Evolutionary conservation across 2,888 invertebrate genomes (phyloP).

Genomic region (Lymantria dispar): DNA sequence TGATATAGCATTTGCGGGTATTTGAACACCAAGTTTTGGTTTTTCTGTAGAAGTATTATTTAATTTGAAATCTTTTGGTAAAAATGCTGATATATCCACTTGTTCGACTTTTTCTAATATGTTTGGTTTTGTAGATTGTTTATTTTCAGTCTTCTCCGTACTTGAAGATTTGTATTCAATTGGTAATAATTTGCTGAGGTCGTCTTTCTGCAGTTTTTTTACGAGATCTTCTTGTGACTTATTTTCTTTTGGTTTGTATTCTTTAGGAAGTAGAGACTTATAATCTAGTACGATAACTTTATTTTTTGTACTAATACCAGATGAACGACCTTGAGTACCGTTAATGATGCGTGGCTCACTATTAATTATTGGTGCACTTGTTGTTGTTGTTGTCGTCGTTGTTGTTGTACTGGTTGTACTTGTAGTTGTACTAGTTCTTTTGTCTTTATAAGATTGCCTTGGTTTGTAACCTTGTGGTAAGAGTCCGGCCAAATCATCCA

Average conservation of each 20-base stretch:
- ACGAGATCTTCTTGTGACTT: conserved; percentile 63
- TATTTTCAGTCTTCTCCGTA: conserved; percentile 49
- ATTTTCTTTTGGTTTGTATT: conserved; percentile 74
- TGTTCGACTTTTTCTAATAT: conserved; percentile 54
- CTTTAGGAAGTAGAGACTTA: conserved; percentile 78
- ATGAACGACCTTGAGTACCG: conserved; percentile 74
- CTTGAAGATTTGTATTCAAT: conserved; percentile 83
- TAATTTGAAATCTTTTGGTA: conserved; percentile 85
- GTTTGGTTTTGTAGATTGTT: conserved; percentile 50
- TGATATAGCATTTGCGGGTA: conserved; percentile 47
- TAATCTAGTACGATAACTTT: conserved; percentile 81
- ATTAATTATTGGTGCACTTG: conserved; percentile 34
- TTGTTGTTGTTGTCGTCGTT: conserved; percentile 43
- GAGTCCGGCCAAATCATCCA: conserved; percentile 84
- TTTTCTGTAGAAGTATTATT: conserved; percentile 55
- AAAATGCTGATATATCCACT: conserved; percentile 80
- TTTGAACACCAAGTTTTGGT: conserved; percentile 41
- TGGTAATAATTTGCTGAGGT: conserved; percentile 84
- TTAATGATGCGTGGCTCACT: conserved; percentile 52
- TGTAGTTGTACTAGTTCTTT: conserved; percentile 77
- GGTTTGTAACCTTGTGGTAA: conserved; percentile 85
- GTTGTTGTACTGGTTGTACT: conserved; percentile 41
- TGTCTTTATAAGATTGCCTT: conserved; percentile 76
- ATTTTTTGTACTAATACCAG: conserved; percentile 81
- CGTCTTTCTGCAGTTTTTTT: conserved; percentile 78